phyloP scores from a whole-genome alignment of 2,888 invertebrate species.

The Pantelozetes paolii region DNA sequence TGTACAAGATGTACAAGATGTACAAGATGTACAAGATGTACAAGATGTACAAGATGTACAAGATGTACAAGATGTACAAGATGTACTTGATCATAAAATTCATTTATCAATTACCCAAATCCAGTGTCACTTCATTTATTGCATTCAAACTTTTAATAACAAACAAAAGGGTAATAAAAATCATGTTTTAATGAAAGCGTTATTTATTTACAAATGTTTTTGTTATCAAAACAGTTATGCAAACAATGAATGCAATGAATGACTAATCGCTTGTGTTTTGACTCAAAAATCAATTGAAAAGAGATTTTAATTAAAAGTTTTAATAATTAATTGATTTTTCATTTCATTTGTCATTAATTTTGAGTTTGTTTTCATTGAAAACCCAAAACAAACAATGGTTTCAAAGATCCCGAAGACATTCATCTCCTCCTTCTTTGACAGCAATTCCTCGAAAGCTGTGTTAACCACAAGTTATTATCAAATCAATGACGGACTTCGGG shows the following conservation, averaged over 20 bases:
- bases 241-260: neutral
- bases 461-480: slow-evolving; percentile 26
- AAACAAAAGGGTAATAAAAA: too few relatives aligned
- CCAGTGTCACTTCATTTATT: too few relatives aligned
- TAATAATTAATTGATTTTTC: neutral
- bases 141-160: too few relatives aligned
- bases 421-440: neutral
- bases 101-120: too few relatives aligned
- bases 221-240: too few relatives aligned
- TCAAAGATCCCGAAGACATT: neutral
- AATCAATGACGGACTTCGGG: slow-evolving; percentile 14
- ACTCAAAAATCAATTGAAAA: neutral
- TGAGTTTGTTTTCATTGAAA: neutral
- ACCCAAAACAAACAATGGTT: neutral
- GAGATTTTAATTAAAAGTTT: neutral
- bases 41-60: too few relatives aligned
- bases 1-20: too few relatives aligned
- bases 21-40: too few relatives aligned
- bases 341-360: neutral
- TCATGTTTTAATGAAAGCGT: too few relatives aligned
- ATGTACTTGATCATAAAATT: too few relatives aligned
- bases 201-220: too few relatives aligned
- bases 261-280: neutral
- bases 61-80: too few relatives aligned
- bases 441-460: neutral